Percentiles rank a stretch among this genome's conserved stretches.
Conservation (phyloP, 2,113 vertebrate species). For the Varanus komodoensis region DNA sequence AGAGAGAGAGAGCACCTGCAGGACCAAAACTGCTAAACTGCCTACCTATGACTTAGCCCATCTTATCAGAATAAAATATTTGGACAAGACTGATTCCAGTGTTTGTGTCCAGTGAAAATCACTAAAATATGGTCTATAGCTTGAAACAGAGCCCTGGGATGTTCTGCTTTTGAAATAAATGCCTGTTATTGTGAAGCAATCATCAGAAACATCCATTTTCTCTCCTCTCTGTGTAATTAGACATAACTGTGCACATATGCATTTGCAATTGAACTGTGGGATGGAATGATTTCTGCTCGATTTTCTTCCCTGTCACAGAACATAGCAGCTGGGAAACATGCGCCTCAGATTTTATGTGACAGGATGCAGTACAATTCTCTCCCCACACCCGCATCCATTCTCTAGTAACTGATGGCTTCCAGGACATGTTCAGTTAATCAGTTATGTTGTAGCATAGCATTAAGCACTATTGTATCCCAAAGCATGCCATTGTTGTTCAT, state of each 20-base stretch:
- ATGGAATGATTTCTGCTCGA: slow-evolving; percentile 24
- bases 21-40: too few relatives aligned
- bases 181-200: slow-evolving; percentile 15
- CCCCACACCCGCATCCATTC: not conserved
- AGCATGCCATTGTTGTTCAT: slow-evolving; percentile 51
- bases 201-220: slow-evolving; percentile 38
- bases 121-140: not conserved
- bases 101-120: not conserved
- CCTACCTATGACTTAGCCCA: not conserved
- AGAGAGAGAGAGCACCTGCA: too few relatives aligned
- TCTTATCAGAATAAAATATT: too few relatives aligned
- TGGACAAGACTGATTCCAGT: not conserved
- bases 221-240: slow-evolving; percentile 32
- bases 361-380: not conserved
- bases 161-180: slow-evolving; percentile 11
- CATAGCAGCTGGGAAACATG: slow-evolving; percentile 28
- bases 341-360: slow-evolving; percentile 22
- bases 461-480: slow-evolving; percentile 55
- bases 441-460: slow-evolving; percentile 35
- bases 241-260: slow-evolving; percentile 25
- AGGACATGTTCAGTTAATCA: slow-evolving; percentile 25
- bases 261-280: slow-evolving; percentile 11
- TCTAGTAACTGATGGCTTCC: not conserved
- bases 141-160: not conserved
- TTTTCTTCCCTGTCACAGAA: slow-evolving; percentile 25